Evolutionary conservation across 2,888 invertebrate genomes (phyloP).

Genomic region (Neuroscelio doddi): DNA sequence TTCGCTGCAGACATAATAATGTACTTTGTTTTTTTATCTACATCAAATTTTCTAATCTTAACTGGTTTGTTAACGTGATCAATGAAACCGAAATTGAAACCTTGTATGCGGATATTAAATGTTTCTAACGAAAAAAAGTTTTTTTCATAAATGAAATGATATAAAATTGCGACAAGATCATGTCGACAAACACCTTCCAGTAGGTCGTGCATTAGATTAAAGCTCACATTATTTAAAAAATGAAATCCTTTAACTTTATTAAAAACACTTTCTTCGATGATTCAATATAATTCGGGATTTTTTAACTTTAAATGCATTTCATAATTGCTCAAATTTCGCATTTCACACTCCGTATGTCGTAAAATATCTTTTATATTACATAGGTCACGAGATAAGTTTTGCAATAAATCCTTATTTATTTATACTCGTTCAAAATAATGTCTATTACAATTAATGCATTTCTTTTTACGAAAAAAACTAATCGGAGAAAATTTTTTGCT

Average conservation of each 20-base stretch:
- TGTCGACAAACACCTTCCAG: constrained; percentile 23
- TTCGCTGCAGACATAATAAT: constrained; percentile 42
- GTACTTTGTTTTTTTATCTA: constrained; percentile 19
- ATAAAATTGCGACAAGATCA: too few relatives aligned
- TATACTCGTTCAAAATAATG: too few relatives aligned
- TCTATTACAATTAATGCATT: too few relatives aligned
- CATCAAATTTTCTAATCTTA: constrained; percentile 25
- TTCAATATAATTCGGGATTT: not conserved
- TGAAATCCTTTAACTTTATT: constrained; percentile 23
- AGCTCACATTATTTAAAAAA: constrained; percentile 5
- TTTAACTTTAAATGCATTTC: not conserved
- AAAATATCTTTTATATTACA: too few relatives aligned
- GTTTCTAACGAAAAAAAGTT: constrained; percentile 18
- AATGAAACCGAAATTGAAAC: constrained; percentile 11
- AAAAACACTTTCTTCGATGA: constrained; percentile 22
- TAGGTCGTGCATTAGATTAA: constrained; percentile 32
- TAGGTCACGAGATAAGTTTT: too few relatives aligned
- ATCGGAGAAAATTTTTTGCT: too few relatives aligned
- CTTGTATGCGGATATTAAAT: constrained; percentile 15
- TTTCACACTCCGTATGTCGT: too few relatives aligned
- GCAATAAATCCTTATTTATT: too few relatives aligned
- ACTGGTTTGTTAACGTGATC: constrained; percentile 19
- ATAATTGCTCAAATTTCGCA: constrained; percentile 10
- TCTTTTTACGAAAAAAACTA: too few relatives aligned
- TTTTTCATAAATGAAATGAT: constrained; percentile 25